These are phyloP conservation scores for Diadophis punctatus DNA, from an alignment of 2,113 vertebrate genomes.

Conservation along the genomic window DNA sequence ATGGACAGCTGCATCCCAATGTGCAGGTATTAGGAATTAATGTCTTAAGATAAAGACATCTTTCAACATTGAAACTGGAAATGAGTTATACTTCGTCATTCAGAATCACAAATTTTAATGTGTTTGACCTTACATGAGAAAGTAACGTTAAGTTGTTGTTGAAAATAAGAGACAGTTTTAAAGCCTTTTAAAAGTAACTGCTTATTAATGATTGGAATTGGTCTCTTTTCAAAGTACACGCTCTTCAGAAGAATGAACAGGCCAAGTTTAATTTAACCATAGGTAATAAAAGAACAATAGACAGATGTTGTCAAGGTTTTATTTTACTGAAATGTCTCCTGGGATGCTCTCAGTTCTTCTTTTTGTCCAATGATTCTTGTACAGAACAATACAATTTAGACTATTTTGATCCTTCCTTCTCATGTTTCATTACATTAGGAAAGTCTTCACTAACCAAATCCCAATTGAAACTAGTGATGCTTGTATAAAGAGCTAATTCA, in stretches of 20 bases:
- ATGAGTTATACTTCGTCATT: slow-evolving; percentile 46
- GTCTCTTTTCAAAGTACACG: not conserved
- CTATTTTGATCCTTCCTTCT: not conserved
- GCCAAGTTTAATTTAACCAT: not conserved
- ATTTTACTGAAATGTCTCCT: not conserved
- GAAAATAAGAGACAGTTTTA: slow-evolving; percentile 54
- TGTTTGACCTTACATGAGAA: slow-evolving; percentile 62
- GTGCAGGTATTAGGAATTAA: slow-evolving; percentile 17
- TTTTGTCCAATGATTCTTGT: not conserved
- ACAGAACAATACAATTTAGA: not conserved
- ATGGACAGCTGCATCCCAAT: not conserved
- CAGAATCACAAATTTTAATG: slow-evolving; percentile 60
- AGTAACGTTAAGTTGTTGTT: slow-evolving; percentile 57
- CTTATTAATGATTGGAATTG: slow-evolving; percentile 56
- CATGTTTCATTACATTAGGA: not conserved
- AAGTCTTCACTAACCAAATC: not conserved
- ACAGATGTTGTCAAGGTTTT: not conserved
- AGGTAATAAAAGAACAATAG: not conserved
- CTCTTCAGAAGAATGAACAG: not conserved
- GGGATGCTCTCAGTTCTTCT: not conserved
- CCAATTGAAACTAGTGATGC: not conserved
- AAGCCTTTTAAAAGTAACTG: slow-evolving; percentile 64
- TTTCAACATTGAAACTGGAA: slow-evolving; percentile 41
- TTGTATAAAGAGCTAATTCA: not conserved
- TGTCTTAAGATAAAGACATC: slow-evolving; percentile 30